phyloP scores from a whole-genome alignment of 2,888 invertebrate genomes.

The Tipula confusa region DNA sequence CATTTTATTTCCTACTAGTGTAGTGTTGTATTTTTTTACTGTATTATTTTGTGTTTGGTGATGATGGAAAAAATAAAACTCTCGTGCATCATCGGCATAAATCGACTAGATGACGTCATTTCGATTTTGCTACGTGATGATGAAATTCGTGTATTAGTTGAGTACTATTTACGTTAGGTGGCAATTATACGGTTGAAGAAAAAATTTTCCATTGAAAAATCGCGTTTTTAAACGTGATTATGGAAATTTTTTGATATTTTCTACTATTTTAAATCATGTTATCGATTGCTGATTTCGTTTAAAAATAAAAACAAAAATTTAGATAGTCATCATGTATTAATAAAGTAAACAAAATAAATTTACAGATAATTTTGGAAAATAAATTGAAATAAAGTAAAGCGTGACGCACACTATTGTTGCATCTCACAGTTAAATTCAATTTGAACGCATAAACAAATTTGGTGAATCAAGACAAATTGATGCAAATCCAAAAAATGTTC shows the following conservation, averaged over 20 bases:
- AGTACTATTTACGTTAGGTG: background rate
- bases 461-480: too few relatives aligned
- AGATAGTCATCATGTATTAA: background rate
- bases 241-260: background rate
- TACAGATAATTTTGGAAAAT: too few relatives aligned
- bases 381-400: too few relatives aligned
- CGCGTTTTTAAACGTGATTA: background rate
- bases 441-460: too few relatives aligned
- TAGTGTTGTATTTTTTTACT: too few relatives aligned
- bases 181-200: background rate
- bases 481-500: too few relatives aligned
- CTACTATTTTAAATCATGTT: background rate
- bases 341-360: background rate
- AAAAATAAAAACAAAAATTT: background rate
- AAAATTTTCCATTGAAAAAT: constrained; percentile 8
- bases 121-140: background rate
- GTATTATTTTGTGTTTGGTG: background rate
- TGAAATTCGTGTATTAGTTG: background rate
- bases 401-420: too few relatives aligned
- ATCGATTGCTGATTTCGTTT: background rate
- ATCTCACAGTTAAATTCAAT: too few relatives aligned
- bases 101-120: background rate
- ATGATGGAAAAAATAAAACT: background rate
- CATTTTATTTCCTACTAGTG: constrained; percentile 21
- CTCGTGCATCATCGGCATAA: background rate